These are phyloP conservation scores for Nipponacmea schrenckii DNA, from an alignment of 2,888 invertebrate genomes.

Conservation along the genomic window DNA sequence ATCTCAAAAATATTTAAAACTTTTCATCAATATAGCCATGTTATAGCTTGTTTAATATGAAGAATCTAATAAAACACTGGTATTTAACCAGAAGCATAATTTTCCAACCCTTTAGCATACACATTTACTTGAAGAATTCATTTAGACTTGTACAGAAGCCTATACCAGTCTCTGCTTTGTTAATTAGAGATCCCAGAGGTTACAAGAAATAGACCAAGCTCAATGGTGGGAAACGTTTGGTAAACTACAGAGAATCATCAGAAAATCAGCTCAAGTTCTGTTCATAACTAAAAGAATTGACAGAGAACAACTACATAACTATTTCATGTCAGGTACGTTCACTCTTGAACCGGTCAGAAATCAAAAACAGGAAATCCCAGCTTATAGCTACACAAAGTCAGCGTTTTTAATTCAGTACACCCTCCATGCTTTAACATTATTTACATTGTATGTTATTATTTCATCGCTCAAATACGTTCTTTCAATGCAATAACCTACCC, in stretches of 20 bases:
- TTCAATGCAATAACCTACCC: too few species aligned
- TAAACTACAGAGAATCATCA: conserved; percentile 92
- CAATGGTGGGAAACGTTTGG: conserved; percentile 97
- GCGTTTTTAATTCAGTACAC: neutral
- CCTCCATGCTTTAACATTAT: too few species aligned
- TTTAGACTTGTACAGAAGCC: too few species aligned
- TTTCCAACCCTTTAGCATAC: too few species aligned
- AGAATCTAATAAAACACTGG: too few species aligned
- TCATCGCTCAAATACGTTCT: too few species aligned
- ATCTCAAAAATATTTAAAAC: neutral
- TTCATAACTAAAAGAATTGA: conserved; percentile 86
- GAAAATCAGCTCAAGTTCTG: conserved; percentile 90
- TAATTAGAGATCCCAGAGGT: conserved; percentile 52
- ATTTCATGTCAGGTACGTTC: conserved; percentile 92
- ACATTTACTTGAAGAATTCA: too few species aligned
- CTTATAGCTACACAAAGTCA: neutral
- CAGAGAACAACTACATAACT: conserved; percentile 94
- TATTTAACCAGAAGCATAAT: too few species aligned
- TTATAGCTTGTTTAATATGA: neutral
- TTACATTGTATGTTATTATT: too few species aligned
- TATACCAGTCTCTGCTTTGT: neutral
- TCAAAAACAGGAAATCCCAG: neutral
- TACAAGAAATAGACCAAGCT: conserved; percentile 89
- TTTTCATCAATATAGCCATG: neutral
- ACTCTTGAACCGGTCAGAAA: too few species aligned